Evolutionary conservation across 2,888 invertebrate species (phyloP).

Genomic region (Drosophila rellima): DNA sequence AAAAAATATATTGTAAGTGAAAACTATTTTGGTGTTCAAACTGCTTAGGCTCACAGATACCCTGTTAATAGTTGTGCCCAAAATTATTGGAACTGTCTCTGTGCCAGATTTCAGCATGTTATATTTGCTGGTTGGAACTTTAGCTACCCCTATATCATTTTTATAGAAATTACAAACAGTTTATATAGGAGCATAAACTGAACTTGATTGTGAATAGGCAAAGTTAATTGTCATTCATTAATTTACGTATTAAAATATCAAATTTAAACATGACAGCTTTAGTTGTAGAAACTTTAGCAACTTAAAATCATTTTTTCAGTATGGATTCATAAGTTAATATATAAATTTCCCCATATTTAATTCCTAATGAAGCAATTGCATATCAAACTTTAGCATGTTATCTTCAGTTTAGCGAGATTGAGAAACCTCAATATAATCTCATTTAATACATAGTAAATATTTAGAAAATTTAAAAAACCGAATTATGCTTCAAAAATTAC

Average conservation of each 20-base stretch:
- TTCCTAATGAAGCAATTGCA: too few species aligned
- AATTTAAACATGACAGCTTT: background rate
- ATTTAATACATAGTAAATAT: too few species aligned
- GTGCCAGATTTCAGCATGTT: background rate
- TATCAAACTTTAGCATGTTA: too few species aligned
- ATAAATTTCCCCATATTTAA: too few species aligned
- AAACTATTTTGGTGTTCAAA: background rate
- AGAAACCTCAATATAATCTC: too few species aligned
- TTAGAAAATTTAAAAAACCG: too few species aligned
- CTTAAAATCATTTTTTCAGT: too few species aligned
- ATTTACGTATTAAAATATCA: background rate
- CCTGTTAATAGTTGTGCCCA: background rate
- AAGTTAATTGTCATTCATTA: background rate
- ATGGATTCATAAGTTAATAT: too few species aligned
- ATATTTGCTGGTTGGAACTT: too few species aligned
- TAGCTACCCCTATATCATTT: background rate
- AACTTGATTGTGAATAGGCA: background rate
- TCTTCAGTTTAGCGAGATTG: too few species aligned
- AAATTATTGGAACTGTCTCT: background rate
- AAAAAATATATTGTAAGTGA: background rate
- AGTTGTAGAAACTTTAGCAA: background rate
- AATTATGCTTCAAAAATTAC: too few species aligned
- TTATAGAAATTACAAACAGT: background rate
- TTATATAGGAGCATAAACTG: too few species aligned
- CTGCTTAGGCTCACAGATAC: background rate